Evolutionary conservation across 2,888 invertebrate genomes (phyloP).

Genomic region (Catocala nupta): DNA sequence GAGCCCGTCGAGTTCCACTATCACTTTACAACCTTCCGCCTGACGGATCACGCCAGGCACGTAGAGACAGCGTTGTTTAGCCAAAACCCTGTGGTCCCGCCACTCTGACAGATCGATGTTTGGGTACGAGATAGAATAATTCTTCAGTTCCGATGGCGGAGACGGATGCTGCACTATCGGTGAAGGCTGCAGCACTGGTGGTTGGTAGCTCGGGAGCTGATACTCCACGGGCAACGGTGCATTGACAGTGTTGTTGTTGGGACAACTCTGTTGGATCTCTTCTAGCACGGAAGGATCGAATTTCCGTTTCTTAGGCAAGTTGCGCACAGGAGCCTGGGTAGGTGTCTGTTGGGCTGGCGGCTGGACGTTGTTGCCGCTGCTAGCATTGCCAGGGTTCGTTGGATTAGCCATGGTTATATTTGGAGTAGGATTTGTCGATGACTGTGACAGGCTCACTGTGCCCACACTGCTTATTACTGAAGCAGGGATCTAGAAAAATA

Average conservation of each 20-base stretch:
- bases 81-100: conserved; percentile 96
- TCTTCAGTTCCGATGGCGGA: conserved; percentile 86
- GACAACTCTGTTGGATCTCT: conserved; percentile 87
- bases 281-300: conserved; percentile 93
- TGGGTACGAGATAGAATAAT: conserved; percentile 81
- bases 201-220: conserved; percentile 63
- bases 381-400: conserved; percentile 77
- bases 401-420: conserved; percentile 82
- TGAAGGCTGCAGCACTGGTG: conserved; percentile 73
- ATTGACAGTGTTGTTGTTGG: conserved; percentile 74
- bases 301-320: conserved; percentile 97
- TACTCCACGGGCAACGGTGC: conserved; percentile 69
- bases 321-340: conserved; percentile 89
- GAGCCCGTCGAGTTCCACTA: conserved; percentile 93
- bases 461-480: conserved; percentile 88
- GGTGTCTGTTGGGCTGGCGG: conserved; percentile 74
- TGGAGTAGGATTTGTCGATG: conserved; percentile 73
- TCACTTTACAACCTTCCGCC: conserved; percentile 90
- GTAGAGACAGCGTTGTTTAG: conserved; percentile 93
- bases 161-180: conserved; percentile 82
- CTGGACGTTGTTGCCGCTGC: conserved; percentile 67
- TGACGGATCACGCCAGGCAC: conserved; percentile 95
- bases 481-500: conserved; percentile 83
- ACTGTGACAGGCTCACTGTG: conserved; percentile 84
- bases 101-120: conserved; percentile 96